Evolutionary conservation across 2,113 vertebrate species (phyloP).

Genomic region (Typhlomys cinereus): DNA sequence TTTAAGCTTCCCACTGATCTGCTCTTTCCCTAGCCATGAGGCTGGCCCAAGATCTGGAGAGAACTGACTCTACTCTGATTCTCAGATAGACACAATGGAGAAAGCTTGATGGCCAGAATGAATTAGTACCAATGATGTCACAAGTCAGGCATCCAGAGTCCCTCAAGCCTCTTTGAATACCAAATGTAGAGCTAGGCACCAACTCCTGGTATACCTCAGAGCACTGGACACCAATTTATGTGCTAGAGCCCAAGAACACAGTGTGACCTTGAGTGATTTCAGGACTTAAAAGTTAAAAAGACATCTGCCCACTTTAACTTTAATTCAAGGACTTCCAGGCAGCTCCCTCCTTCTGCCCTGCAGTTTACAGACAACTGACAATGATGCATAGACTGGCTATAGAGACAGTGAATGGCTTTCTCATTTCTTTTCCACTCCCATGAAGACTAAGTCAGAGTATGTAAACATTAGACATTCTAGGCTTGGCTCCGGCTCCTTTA

Average conservation of each 20-base stretch:
- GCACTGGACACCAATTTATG: background rate
- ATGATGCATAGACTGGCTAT: background rate
- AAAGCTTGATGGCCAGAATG: slow-evolving; percentile 54
- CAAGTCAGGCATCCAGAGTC: slow-evolving; percentile 44
- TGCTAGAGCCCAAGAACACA: background rate
- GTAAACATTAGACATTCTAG: too few species aligned
- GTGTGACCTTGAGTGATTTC: slow-evolving; percentile 28
- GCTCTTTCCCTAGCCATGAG: slow-evolving; percentile 57
- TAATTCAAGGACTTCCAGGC: slow-evolving; percentile 52
- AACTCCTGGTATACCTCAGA: background rate
- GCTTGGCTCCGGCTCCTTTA: background rate
- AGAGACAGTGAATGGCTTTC: background rate
- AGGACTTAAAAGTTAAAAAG: slow-evolving; percentile 60
- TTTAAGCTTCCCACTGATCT: slow-evolving; percentile 68
- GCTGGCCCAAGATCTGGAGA: slow-evolving; percentile 62
- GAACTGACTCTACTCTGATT: slow-evolving; percentile 70
- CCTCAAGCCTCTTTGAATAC: slow-evolving; percentile 49
- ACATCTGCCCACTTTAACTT: slow-evolving; percentile 28
- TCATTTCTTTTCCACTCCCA: background rate
- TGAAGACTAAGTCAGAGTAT: background rate
- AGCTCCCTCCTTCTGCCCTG: slow-evolving; percentile 17
- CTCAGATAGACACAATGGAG: slow-evolving; percentile 75
- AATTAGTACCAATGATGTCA: slow-evolving; percentile 67
- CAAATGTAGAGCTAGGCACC: background rate
- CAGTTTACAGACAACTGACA: slow-evolving; percentile 2